Evolutionary conservation across 2,113 vertebrate species (phyloP).

Genomic region (Catharus bicknelli): DNA sequence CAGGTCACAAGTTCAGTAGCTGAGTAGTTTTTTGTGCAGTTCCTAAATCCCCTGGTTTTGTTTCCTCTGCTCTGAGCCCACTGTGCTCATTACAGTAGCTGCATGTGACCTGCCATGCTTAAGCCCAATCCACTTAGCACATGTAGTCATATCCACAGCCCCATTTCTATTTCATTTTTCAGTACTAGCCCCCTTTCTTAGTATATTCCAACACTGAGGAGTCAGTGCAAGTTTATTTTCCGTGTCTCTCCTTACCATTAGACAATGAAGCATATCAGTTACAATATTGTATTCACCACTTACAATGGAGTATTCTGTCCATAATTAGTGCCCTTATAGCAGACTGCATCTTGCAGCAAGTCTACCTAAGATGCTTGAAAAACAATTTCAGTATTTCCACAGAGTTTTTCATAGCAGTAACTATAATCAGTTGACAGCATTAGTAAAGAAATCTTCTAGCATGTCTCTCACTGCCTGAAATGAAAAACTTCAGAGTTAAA

Average conservation of each 20-base stretch:
- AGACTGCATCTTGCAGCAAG: background rate
- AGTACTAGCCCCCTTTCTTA: background rate
- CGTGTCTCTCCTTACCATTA: background rate
- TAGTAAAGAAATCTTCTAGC: background rate
- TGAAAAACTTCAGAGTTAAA: background rate
- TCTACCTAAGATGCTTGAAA: background rate
- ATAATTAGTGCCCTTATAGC: background rate
- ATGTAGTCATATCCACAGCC: fast-evolving
- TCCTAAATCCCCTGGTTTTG: background rate
- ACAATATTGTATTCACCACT: background rate
- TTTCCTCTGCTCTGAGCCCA: background rate
- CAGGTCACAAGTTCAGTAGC: background rate
- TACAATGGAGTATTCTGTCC: background rate
- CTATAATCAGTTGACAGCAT: background rate
- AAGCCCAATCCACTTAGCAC: background rate
- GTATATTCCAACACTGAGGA: background rate
- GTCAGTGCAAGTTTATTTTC: background rate
- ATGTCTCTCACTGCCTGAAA: background rate
- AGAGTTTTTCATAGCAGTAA: background rate
- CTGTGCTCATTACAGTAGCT: background rate
- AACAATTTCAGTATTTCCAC: background rate
- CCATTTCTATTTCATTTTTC: background rate
- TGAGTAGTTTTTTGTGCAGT: background rate
- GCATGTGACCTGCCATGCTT: background rate
- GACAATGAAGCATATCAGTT: background rate